These are phyloP conservation scores for Coturnix japonica DNA, from an alignment of 2,113 vertebrate genomes.

Conservation along the genomic window DNA sequence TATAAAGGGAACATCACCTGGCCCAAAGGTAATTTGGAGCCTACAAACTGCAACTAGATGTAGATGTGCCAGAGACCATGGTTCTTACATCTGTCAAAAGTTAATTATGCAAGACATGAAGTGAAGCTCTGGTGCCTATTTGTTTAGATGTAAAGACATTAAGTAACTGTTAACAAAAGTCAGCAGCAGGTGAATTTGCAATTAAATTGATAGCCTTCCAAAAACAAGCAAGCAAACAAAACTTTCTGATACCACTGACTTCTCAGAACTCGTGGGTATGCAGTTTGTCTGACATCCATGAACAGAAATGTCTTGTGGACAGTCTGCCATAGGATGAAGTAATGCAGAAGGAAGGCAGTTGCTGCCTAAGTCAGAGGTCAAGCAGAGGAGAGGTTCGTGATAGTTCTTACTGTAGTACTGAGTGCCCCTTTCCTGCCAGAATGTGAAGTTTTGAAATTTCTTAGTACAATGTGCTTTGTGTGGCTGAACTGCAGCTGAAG, in stretches of 20 bases:
- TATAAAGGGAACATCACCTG: background rate
- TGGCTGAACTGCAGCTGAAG: background rate
- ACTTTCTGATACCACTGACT: background rate
- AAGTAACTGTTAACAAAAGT: conserved; percentile 2
- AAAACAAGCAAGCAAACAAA: no score
- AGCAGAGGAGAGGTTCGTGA: background rate
- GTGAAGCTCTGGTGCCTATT: background rate
- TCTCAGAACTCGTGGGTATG: background rate
- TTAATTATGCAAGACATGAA: conserved; percentile 25
- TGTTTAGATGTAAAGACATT: conserved; percentile 11
- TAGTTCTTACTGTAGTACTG: background rate
- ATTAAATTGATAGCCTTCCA: background rate
- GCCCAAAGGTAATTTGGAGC: background rate
- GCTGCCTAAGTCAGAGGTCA: background rate
- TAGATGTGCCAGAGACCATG: background rate
- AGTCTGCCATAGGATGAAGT: background rate
- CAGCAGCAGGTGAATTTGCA: background rate
- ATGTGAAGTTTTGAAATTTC: background rate
- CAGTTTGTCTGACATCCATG: background rate
- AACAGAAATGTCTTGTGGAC: background rate
- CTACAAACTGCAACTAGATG: background rate
- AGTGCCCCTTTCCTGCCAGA: background rate
- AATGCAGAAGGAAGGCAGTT: background rate
- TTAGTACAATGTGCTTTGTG: background rate
- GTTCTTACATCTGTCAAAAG: background rate